These are phyloP conservation scores for Diacarnus erythraeanus DNA, from an alignment of 37 sponge, comb jelly and placozoan species.

Conservation along the genomic window DNA sequence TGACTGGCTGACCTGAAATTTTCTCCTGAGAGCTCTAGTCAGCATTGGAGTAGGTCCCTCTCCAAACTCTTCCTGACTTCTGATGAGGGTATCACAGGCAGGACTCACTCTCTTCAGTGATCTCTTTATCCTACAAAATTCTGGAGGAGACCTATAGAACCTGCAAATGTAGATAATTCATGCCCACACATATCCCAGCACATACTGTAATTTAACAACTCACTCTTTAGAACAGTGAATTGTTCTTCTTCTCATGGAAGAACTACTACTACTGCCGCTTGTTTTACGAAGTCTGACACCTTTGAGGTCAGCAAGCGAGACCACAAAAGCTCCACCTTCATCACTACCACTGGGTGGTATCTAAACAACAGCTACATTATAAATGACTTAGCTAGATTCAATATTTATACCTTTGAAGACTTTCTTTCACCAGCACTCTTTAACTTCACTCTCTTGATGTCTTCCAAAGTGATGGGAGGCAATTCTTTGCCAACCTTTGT, in stretches of 20 bases:
- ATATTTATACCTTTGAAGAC: background rate
- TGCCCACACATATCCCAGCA: background rate
- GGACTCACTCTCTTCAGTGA: slow-evolving; percentile 12
- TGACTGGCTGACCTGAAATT: slow-evolving; percentile 52
- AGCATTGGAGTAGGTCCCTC: slow-evolving; percentile 69
- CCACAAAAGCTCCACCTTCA: slow-evolving; percentile 24
- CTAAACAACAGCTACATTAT: background rate
- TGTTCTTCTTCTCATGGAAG: background rate
- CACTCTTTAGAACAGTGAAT: background rate
- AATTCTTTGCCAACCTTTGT: background rate
- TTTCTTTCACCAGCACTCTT: slow-evolving; percentile 14
- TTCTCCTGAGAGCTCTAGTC: slow-evolving; percentile 59
- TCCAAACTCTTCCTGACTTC: slow-evolving; percentile 24
- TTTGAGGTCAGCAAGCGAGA: slow-evolving; percentile 53
- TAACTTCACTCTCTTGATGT: slow-evolving; percentile 45
- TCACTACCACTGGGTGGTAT: background rate
- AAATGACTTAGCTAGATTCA: background rate
- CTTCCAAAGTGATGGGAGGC: slow-evolving; percentile 42
- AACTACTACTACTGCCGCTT: background rate
- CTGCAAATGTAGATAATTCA: background rate
- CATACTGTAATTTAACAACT: background rate
- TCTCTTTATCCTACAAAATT: background rate
- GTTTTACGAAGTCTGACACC: slow-evolving; percentile 35
- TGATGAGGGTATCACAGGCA: background rate
- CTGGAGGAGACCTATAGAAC: background rate